Evolutionary conservation across 1,140 invertebrate genomes (phyloP), one percentile per base, ranked within the genome.

Genomic region (Macrobrachium nipponense): DNA sequence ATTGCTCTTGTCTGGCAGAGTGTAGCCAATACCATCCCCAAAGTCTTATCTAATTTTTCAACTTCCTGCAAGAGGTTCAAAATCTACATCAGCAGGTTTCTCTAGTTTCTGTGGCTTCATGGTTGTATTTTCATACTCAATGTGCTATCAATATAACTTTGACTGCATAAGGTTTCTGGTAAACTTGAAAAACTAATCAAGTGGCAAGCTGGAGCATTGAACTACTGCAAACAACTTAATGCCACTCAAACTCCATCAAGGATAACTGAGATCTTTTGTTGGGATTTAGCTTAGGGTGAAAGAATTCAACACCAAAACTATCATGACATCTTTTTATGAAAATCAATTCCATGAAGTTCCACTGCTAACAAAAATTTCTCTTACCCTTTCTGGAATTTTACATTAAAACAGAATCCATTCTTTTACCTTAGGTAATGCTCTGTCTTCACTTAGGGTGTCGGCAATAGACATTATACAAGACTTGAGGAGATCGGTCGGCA

Each of bases 391-490:
- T 14, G 23, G 15, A 23, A 70, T 70, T 51, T 51, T 51, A 51
- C 51, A 12, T 12, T 51, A 51, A 51, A 36, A 51, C 12, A 7
- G 51, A 12, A 51, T 12, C 7, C 51, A 51, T 51, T 51, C 51
- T 51, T n/a, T 20, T 20, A 77, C 82, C 73, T 83, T 58, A 6
- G 82, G 82, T 20, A 77, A 66, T 44, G 62, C 15, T n/a, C 76
- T 61, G 10, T 83, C 72, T 6, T 44, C 17, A 51, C 66, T 64
- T 36, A 75, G 77, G 61, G 66, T 68, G 6, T 76, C 82, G 23
- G 73, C 36, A 44, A 66, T 77, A 14, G 82, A 83, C 62, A 73
- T 23, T 51, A 83, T 66, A 64, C 82, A 83, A 15, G 58, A 51
- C 44, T 77, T 83, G 15, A 76, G 61, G 6, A 83, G 17, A 14